These are phyloP conservation scores for Rafetus swinhoei DNA, from an alignment of 2,113 vertebrate species.

Conservation along the genomic window DNA sequence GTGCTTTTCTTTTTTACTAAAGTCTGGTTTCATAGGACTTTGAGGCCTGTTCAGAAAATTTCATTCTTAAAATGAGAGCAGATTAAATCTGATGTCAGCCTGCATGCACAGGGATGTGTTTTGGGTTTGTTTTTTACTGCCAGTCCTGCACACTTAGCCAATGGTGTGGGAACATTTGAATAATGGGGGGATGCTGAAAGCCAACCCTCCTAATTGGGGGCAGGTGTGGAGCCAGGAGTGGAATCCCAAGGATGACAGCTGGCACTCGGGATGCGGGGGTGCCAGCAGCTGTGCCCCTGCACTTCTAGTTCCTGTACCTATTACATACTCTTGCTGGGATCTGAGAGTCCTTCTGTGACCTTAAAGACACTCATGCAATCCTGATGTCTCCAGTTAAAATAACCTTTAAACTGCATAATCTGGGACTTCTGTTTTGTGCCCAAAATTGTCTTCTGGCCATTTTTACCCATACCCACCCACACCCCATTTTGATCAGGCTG, in stretches of 20 bases:
- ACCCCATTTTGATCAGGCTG: neutral
- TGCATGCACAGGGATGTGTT: neutral
- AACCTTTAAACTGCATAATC: neutral
- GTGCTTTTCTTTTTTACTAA: neutral
- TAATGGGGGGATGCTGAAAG: too few species aligned
- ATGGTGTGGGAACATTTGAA: too few species aligned
- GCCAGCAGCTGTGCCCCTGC: too few species aligned
- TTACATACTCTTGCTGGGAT: neutral
- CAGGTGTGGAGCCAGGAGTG: too few species aligned
- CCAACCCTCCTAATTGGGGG: too few species aligned
- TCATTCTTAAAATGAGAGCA: neutral
- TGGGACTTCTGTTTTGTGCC: neutral
- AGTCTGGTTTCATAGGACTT: neutral
- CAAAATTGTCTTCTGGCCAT: fast-evolving
- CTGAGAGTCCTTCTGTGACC: neutral
- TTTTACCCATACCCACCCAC: neutral
- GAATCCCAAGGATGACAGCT: too few species aligned
- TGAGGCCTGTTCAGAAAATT: neutral
- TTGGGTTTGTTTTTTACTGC: neutral
- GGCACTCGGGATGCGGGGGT: too few species aligned
- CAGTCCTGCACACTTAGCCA: neutral
- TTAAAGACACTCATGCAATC: neutral
- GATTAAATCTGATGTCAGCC: neutral
- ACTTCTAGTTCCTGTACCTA: too few species aligned
- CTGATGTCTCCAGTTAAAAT: neutral